Evolutionary conservation across 2,888 invertebrate genomes (phyloP).

Genomic region (Cyrtodaria siliqua): DNA sequence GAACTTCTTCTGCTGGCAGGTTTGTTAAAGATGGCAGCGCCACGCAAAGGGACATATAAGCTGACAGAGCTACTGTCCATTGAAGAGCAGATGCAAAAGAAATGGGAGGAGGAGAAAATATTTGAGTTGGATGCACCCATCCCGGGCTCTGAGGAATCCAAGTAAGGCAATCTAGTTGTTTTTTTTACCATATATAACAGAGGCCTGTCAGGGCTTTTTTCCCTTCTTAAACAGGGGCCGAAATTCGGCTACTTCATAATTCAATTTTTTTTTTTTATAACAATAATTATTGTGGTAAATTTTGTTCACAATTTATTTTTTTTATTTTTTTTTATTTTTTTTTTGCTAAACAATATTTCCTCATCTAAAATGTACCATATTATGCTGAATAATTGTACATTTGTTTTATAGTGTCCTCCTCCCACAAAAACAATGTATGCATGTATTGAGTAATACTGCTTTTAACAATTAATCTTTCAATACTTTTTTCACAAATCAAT

Average conservation of each 20-base stretch:
- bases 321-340: background rate
- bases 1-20: conserved; percentile 31
- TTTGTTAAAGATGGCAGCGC: conserved; percentile 61
- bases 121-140: conserved; percentile 94
- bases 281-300: background rate
- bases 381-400: too few species aligned
- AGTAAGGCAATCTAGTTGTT: conserved; percentile 78
- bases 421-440: background rate
- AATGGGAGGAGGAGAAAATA: conserved; percentile 93
- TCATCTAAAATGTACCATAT: too few species aligned
- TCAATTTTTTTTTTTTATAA: background rate
- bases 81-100: conserved; percentile 93
- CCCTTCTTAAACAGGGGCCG: too few species aligned
- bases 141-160: conserved; percentile 86
- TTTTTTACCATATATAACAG: too few species aligned
- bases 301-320: background rate
- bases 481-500: too few species aligned
- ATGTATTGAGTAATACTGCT: too few species aligned
- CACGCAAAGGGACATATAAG: conserved; percentile 97
- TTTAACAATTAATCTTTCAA: too few species aligned
- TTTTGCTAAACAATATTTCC: too few species aligned
- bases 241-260: too few species aligned
- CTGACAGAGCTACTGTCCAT: conserved; percentile 96
- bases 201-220: too few species aligned
- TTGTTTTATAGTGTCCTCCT: too few species aligned